Percentiles rank a stretch among this genome's conserved stretches.
phyloP scores from a whole-genome alignment of 2,113 vertebrate genomes.

The Elephas maximus region DNA sequence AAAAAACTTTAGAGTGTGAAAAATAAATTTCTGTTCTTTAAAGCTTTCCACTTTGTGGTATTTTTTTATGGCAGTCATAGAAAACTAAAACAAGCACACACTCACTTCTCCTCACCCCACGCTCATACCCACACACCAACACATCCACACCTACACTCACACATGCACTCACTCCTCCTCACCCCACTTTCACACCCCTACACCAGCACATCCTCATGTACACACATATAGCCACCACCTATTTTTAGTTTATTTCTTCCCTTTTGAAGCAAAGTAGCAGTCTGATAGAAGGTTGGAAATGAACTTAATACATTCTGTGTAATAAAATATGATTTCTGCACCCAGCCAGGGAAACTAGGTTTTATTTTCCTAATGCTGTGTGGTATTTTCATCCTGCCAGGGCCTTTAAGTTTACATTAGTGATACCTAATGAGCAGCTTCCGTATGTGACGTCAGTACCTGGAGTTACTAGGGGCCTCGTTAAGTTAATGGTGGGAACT shows the following conservation, averaged over 20 bases:
- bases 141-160: accelerated
- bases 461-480: accelerated
- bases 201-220: not conserved
- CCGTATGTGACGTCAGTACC: too few species aligned
- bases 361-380: not conserved
- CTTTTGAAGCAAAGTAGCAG: not conserved
- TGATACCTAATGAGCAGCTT: not conserved
- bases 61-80: too few species aligned
- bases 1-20: too few species aligned
- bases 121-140: not conserved
- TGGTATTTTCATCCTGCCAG: not conserved
- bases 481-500: not conserved
- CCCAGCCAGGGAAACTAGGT: not conserved
- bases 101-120: not conserved
- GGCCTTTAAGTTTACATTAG: not conserved
- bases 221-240: not conserved
- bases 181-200: too few species aligned
- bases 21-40: too few species aligned
- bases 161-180: not conserved
- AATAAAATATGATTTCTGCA: not conserved
- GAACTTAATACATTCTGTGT: not conserved
- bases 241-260: not conserved
- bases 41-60: too few species aligned
- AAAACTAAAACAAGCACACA: not conserved
- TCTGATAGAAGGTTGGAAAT: not conserved